phyloP scores from a whole-genome alignment of 2,113 vertebrate genomes.

The Oxyura jamaicensis region DNA sequence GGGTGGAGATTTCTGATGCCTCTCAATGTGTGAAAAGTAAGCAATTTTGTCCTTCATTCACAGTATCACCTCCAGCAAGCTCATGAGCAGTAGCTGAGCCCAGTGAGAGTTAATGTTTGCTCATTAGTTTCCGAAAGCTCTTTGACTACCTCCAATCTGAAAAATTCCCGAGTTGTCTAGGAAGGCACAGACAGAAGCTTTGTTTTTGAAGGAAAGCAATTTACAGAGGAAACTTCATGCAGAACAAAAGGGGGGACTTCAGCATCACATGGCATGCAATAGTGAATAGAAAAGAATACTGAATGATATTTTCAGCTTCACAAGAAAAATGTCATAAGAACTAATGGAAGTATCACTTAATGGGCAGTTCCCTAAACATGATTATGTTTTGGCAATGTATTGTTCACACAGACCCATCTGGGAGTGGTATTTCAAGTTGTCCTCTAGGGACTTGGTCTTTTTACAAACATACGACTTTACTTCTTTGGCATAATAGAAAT shows the following conservation, averaged over 20 bases:
- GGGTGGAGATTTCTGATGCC: background rate
- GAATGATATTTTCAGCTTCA: background rate
- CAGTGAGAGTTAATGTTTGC: background rate
- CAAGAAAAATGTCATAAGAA: background rate
- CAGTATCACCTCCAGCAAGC: background rate
- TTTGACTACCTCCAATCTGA: background rate
- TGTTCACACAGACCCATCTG: background rate
- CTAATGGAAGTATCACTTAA: background rate
- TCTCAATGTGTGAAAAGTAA: background rate
- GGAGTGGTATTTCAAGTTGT: background rate
- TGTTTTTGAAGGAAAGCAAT: background rate
- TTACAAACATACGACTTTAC: background rate
- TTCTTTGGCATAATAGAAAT: background rate
- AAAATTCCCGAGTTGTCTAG: background rate
- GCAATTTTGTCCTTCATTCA: background rate
- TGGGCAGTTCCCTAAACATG: background rate
- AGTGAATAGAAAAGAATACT: background rate
- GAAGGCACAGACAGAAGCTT: background rate
- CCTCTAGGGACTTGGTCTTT: background rate
- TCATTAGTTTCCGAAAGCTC: background rate
- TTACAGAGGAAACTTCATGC: background rate
- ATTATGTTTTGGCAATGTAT: background rate
- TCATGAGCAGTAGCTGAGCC: background rate
- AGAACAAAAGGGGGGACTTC: background rate
- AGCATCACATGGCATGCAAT: background rate